Percentiles rank a stretch among this genome's conserved stretches.
Evolutionary conservation across 1,140 invertebrate genomes (phyloP).

Genomic region (Achatina immaculata): DNA sequence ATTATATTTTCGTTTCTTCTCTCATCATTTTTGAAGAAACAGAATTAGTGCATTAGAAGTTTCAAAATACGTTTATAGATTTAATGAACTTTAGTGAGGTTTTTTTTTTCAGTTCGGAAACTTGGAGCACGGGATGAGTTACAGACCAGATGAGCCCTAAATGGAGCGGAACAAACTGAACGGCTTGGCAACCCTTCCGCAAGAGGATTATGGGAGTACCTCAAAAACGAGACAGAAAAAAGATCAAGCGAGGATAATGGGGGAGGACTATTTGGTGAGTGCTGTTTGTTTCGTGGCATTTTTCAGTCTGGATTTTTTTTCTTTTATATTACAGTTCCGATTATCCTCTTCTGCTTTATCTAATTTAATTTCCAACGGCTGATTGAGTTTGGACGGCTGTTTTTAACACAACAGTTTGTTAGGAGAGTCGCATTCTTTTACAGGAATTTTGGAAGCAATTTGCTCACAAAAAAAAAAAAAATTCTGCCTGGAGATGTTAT

Average conservation of each 20-base stretch:
- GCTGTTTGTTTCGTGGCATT: not conserved
- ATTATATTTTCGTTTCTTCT: no score
- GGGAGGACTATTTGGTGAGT: constrained; percentile 13
- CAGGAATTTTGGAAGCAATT: no score
- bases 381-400: no score
- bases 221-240: constrained; percentile 9
- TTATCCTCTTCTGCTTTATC: not conserved
- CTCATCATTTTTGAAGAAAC: no score
- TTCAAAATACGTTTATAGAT: no score
- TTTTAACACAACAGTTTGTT: no score
- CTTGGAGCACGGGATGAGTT: not conserved
- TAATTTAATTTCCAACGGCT: not conserved
- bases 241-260: constrained; percentile 5
- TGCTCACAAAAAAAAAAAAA: no score
- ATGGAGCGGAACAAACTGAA: constrained; percentile 30
- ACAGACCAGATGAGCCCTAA: not conserved
- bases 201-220: constrained; percentile 27
- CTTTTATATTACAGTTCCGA: not conserved
- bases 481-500: no score
- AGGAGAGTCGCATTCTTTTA: no score
- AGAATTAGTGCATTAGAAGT: no score
- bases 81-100: no score
- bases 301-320: not conserved
- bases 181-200: not conserved
- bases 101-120: constrained; percentile 1